phyloP scores from a whole-genome alignment of 1,140 invertebrate species.

The Probaryconus sp. region DNA sequence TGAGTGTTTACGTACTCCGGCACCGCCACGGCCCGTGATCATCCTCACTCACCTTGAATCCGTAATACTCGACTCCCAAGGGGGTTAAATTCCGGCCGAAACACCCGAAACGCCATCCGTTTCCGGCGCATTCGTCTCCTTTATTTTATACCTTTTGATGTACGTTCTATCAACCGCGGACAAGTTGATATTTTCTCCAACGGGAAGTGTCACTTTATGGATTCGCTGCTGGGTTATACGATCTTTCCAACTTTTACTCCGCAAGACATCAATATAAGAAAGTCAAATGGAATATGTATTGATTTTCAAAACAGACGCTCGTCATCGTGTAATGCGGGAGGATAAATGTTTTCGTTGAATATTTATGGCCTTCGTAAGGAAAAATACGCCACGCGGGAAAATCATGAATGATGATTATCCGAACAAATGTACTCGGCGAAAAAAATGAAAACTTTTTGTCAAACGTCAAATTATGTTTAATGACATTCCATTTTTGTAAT shows the following conservation, averaged over 20 bases:
- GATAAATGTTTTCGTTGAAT: slow-evolving; percentile 29
- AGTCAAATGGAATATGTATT: slow-evolving; percentile 53
- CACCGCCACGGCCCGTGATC: slow-evolving; percentile 52
- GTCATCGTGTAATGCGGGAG: slow-evolving; percentile 17
- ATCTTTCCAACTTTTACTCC: slow-evolving; percentile 60
- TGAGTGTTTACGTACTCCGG: slow-evolving; percentile 58
- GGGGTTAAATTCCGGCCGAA: slow-evolving; percentile 52
- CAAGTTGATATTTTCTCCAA: slow-evolving; percentile 48
- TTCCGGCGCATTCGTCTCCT: slow-evolving; percentile 53
- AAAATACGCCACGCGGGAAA: slow-evolving; percentile 1
- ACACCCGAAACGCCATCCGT: slow-evolving; percentile 36
- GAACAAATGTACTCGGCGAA: no score
- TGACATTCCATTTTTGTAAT: no score
- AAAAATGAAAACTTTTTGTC: no score
- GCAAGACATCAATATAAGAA: slow-evolving; percentile 63
- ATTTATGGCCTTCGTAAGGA: slow-evolving; percentile 29
- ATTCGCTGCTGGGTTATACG: slow-evolving; percentile 54
- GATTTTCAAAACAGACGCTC: slow-evolving; percentile 48
- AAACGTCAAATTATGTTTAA: no score
- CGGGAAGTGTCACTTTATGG: slow-evolving; percentile 69
- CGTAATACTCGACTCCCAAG: slow-evolving; percentile 72
- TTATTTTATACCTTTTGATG: slow-evolving; percentile 60
- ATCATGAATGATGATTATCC: slow-evolving; percentile 11
- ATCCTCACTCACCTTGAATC: slow-evolving; percentile 72
- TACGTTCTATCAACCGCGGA: slow-evolving; percentile 64